phyloP scores from a whole-genome alignment of 2,888 invertebrate species.

The Cheiracanthium punctorium region DNA sequence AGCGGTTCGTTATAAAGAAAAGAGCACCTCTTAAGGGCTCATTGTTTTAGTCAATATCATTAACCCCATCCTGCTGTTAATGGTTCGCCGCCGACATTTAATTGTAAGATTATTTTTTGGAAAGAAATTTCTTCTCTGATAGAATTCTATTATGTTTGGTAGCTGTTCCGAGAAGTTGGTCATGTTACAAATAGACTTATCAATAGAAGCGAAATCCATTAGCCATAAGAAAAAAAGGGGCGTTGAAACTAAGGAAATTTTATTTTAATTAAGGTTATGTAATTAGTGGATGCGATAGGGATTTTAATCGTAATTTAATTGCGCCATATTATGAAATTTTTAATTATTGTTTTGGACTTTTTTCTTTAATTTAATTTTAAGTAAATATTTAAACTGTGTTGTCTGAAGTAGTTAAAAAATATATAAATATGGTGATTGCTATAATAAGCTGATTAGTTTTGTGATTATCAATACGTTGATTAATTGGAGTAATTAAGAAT shows the following conservation, averaged over 20 bases:
- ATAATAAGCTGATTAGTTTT: no score
- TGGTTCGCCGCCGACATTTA: conserved; percentile 54
- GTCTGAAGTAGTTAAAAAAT: no score
- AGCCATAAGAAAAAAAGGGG: not conserved
- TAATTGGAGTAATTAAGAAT: no score
- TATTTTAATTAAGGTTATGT: not conserved
- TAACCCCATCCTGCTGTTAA: conserved; percentile 61
- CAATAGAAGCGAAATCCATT: not conserved
- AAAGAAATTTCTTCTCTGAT: conserved; percentile 22
- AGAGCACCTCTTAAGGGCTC: conserved; percentile 56
- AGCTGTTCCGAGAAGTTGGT: conserved; percentile 1
- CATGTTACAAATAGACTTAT: conserved; percentile 10
- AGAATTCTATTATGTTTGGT: conserved; percentile 15
- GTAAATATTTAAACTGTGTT: not conserved
- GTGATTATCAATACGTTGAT: no score
- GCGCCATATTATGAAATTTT: not conserved
- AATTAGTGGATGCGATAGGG: not conserved
- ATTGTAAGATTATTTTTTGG: conserved; percentile 43
- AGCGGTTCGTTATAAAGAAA: conserved; percentile 56
- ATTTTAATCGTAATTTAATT: not conserved
- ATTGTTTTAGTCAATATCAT: conserved; percentile 67
- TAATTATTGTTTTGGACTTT: not conserved
- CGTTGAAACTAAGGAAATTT: not conserved
- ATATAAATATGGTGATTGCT: no score
- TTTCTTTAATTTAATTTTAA: not conserved